Conservation (phyloP, 2,113 vertebrate genomes). For the Egretta garzetta region DNA sequence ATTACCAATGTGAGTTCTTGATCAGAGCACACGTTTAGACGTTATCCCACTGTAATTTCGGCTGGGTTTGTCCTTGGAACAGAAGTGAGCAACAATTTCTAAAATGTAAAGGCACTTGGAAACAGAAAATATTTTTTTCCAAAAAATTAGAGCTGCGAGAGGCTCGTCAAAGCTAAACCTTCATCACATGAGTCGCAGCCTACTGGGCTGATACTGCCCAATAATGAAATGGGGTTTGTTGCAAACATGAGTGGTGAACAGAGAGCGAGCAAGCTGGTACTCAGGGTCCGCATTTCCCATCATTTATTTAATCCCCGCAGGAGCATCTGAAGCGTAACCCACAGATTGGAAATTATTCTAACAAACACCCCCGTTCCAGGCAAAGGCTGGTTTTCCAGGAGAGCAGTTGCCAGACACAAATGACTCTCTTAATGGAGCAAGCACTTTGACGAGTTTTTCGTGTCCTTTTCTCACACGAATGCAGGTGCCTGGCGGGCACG, state of each 20-base stretch:
- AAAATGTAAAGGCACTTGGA: not conserved
- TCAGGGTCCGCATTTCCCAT: rapidly evolving
- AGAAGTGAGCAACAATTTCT: not conserved
- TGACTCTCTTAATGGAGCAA: rapidly evolving
- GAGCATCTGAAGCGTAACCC: not conserved
- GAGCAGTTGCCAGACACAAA: rapidly evolving
- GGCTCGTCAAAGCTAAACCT: not conserved
- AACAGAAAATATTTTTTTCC: not conserved
- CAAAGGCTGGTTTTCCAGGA: not conserved
- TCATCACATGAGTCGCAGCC: rapidly evolving
- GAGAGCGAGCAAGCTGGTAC: rapidly evolving
- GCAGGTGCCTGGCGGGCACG: rapidly evolving
- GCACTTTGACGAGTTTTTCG: rapidly evolving
- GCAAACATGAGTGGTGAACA: rapidly evolving
- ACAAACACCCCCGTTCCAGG: not conserved
- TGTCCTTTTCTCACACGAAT: rapidly evolving
- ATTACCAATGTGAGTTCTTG: not conserved
- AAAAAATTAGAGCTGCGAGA: not conserved
- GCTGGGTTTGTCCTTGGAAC: not conserved
- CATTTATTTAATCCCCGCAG: rapidly evolving
- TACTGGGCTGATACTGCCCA: rapidly evolving
- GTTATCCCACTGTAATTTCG: not conserved
- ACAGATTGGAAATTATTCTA: rapidly evolving
- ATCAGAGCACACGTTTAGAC: not conserved
- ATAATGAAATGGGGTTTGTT: rapidly evolving